Evolutionary conservation across 2,113 vertebrate species (phyloP).

Genomic region (Bufo gargarizans): DNA sequence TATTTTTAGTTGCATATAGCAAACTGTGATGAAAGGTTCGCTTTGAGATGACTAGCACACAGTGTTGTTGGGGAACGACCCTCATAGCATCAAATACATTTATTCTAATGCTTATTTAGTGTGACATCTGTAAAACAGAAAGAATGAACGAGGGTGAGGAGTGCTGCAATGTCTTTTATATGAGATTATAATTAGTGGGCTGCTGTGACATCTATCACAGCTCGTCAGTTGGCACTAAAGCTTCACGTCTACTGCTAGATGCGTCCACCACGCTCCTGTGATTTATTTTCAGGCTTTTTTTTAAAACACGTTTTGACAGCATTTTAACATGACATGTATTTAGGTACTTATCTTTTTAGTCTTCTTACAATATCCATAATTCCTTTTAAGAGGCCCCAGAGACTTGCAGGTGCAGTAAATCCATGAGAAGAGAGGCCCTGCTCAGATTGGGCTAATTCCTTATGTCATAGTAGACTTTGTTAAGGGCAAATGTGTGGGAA

Average conservation of each 20-base stretch:
- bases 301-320: neutral
- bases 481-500: too few relatives aligned
- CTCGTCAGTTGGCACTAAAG: neutral
- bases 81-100: neutral
- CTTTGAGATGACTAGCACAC: too few relatives aligned
- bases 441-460: too few relatives aligned
- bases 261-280: neutral
- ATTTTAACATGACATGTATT: neutral
- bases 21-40: too few relatives aligned
- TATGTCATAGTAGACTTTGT: too few relatives aligned
- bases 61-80: too few relatives aligned
- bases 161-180: neutral
- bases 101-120: neutral
- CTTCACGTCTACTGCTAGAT: neutral
- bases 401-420: too few relatives aligned
- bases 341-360: too few relatives aligned
- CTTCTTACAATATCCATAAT: too few relatives aligned
- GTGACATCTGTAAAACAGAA: neutral
- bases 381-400: too few relatives aligned
- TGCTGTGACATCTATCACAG: neutral
- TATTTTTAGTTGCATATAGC: too few relatives aligned
- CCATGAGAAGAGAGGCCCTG: too few relatives aligned
- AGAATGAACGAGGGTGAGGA: neutral
- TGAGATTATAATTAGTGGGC: neutral
- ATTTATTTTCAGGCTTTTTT: neutral